Evolutionary conservation across 2,797 vertebrate genomes (phyloP), one percentile per base, ranked within the genome.

Genomic region (Yasuhikotakia modesta): DNA sequence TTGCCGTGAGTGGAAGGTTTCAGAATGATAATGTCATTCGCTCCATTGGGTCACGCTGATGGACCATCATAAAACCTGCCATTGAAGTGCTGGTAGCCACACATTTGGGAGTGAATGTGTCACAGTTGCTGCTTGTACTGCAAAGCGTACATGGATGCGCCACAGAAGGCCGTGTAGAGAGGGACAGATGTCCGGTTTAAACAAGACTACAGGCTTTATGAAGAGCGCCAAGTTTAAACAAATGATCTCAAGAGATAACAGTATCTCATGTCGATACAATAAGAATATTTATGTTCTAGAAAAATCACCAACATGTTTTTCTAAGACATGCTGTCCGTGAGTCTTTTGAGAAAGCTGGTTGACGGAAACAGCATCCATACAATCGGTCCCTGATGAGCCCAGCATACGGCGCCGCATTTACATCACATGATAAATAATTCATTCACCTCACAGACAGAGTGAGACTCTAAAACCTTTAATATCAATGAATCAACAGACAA

Each of bases 341-440:
- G 65, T 45, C 65, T 32, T 64, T 50, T 64, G n/a, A n/a, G n/a
- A n/a, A 70, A 67, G 60, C 67, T 46, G 52, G 78, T 74, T 66
- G 48, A 77, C 48, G 39, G 27, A 81, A 70, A 74, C 22, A 45
- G 61, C 64, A 76, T 77, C 65, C 73, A 79, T 67, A 79, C 83
- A 80, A 73, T 74, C 60, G 70, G 64, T 81, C 80, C 78, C 80
- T 16, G 24, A 43, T 46, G 58, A 32, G 50, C 67, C 45, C 35
- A 17, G n/a, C 45, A 73, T 39, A 53, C 73, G 30, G 24, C 53
- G 71, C 24, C 60, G 69, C 80, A 80, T 81, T 79, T 82, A 81
- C 78, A 75, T 70, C 45, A 70, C 60, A 67, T 61, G 24, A 83
- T 78, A 70, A 81, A 83, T 83, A 75, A 83, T 75, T 79, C 71